Conservation (phyloP, 2,113 vertebrate genomes). For the Nerophis lumbriciformis region DNA sequence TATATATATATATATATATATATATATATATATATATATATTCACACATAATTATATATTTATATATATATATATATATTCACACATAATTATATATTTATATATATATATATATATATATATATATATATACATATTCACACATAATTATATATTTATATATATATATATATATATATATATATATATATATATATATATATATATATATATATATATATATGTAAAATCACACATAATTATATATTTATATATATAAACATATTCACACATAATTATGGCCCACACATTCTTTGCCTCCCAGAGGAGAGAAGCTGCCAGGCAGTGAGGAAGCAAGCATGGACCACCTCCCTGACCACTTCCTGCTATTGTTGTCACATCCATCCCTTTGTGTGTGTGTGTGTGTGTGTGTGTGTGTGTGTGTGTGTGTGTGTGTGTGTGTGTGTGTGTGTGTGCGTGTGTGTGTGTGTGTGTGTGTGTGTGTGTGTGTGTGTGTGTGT, state of each 20-base stretch:
- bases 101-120: no score
- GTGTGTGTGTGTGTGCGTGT: no score
- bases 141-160: background rate
- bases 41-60: no score
- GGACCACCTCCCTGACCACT: conserved; percentile 59
- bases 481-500: no score
- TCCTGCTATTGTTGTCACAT: conserved; percentile 64
- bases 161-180: background rate
- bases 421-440: background rate
- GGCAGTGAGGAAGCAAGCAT: conserved; percentile 46
- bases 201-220: no score
- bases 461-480: no score
- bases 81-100: no score
- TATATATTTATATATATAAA: no score
- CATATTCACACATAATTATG: conserved; percentile 5
- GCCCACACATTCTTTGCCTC: conserved; percentile 48
- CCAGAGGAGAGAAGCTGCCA: conserved; percentile 35
- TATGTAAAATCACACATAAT: no score
- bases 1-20: no score
- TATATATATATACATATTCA: background rate
- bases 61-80: no score
- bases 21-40: no score
- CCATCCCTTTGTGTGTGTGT: conserved; percentile 29
- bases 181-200: background rate
- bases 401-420: conserved; percentile 1